These are phyloP conservation scores for Noturus placidus DNA, from an alignment of 2,113 vertebrate species.

Conservation along the genomic window DNA sequence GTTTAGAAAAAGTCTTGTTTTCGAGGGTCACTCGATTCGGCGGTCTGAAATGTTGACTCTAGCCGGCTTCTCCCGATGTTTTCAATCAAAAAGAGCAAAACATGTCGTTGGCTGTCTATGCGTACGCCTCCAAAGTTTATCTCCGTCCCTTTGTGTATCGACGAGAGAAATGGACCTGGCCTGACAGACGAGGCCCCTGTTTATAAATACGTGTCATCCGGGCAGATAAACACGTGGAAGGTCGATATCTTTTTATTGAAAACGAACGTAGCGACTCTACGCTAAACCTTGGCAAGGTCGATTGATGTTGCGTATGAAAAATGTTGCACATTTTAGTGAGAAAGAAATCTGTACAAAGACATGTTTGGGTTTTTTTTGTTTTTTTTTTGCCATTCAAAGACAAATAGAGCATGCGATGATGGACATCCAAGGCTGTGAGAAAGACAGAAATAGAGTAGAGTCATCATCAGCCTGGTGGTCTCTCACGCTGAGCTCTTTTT, in stretches of 20 bases:
- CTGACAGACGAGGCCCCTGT: conserved; percentile 21
- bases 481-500: background rate
- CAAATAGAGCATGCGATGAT: conserved; percentile 41
- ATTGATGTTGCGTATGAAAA: conserved; percentile 61
- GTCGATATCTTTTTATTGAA: conserved; percentile 33
- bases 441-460: background rate
- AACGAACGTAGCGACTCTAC: conserved; percentile 57
- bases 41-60: conserved; percentile 14
- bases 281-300: conserved; percentile 62
- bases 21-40: conserved; percentile 12
- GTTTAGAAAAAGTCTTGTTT: conserved; percentile 6
- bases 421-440: background rate
- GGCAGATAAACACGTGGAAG: conserved; percentile 24
- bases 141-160: conserved; percentile 19
- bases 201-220: conserved; percentile 47
- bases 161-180: conserved; percentile 18
- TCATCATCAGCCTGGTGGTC: conserved; percentile 62
- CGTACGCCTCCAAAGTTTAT: conserved; percentile 6
- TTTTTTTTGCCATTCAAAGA: conserved; percentile 17
- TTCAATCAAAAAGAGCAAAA: conserved; percentile 34
- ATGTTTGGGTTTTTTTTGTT: conserved; percentile 42
- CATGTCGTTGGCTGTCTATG: conserved; percentile 3
- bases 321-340: conserved; percentile 69
- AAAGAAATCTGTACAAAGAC: conserved; percentile 68
- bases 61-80: background rate